phyloP scores from a whole-genome alignment of 2,888 invertebrate genomes.

The Nasonia oneida region DNA sequence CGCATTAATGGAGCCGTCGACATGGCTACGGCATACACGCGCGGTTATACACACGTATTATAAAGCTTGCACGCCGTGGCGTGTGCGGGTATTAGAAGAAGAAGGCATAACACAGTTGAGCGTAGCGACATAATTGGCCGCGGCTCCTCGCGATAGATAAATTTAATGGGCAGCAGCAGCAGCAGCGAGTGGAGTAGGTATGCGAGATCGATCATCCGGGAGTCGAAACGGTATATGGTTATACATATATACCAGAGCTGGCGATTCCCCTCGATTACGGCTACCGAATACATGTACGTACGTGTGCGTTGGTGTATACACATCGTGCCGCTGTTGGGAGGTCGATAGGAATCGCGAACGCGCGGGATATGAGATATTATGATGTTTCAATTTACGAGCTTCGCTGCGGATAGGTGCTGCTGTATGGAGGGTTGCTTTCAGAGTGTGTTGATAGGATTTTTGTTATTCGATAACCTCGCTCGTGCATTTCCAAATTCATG shows the following conservation, averaged over 20 bases:
- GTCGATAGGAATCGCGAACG: not conserved
- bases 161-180: slow-evolving; percentile 32
- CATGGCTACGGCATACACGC: not conserved
- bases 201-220: slow-evolving; percentile 30
- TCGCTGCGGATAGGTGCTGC: not conserved
- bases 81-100: not conserved
- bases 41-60: not conserved
- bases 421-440: not conserved
- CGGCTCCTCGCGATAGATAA: slow-evolving; percentile 26
- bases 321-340: not conserved
- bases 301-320: not conserved
- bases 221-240: not conserved
- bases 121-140: slow-evolving; percentile 20
- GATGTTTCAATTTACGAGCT: slow-evolving; percentile 12
- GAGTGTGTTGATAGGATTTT: not conserved
- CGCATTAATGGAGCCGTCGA: not conserved
- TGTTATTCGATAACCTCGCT: not conserved
- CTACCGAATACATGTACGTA: not conserved
- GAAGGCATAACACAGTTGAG: slow-evolving; percentile 10
- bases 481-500: not conserved
- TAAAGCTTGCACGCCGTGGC: not conserved
- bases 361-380: not conserved
- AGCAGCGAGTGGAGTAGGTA: not conserved
- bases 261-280: slow-evolving; percentile 9
- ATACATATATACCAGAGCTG: not conserved